A percentile compares a stretch with the other conserved stretches of the same genome.
These are phyloP conservation scores for Drosophila lacicola DNA, from an alignment of 2,888 invertebrate genomes.

Conservation along the genomic window DNA sequence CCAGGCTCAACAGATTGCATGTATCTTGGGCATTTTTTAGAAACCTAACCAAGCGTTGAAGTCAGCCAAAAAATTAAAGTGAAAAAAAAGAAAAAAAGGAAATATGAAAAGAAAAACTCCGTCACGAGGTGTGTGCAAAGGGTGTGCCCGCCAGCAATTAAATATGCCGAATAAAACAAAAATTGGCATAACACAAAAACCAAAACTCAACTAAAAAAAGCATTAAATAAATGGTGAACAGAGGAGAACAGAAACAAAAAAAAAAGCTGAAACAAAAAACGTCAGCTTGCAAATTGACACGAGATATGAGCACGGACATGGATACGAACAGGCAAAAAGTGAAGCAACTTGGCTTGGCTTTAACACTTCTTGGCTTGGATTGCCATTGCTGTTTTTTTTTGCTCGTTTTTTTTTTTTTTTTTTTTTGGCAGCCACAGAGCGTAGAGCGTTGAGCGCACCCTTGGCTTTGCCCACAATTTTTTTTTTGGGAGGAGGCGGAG, in stretches of 20 bases:
- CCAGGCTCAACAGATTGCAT: conserved; percentile 58
- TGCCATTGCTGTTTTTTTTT: conserved; percentile 22
- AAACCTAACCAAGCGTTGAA: conserved; percentile 74
- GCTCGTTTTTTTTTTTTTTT: conserved; percentile 9
- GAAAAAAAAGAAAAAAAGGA: conserved; percentile 15
- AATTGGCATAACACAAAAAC: conserved; percentile 43
- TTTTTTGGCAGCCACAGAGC: conserved; percentile 44
- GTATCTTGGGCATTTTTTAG: conserved; percentile 66
- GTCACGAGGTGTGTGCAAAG: conserved; percentile 58
- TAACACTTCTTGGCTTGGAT: conserved; percentile 74
- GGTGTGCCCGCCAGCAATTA: conserved; percentile 72
- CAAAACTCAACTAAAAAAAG: conserved; percentile 65
- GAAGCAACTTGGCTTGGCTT: conserved; percentile 70
- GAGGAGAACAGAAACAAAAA: conserved; percentile 35
- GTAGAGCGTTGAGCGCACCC: conserved; percentile 26
- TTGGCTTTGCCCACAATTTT: conserved; percentile 21
- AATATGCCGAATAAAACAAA: conserved; percentile 52
- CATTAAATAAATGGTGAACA: conserved; percentile 69
- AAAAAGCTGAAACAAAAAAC: conserved; percentile 38
- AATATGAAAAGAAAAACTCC: conserved; percentile 26
- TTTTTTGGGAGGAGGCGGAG: neutral
- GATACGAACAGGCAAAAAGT: conserved; percentile 55
- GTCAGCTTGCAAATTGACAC: conserved; percentile 77
- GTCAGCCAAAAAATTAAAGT: conserved; percentile 37
- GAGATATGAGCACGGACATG: conserved; percentile 75